Evolutionary conservation across 2,797 vertebrate genomes (phyloP).

Genomic region (Aeoliscus strigatus): DNA sequence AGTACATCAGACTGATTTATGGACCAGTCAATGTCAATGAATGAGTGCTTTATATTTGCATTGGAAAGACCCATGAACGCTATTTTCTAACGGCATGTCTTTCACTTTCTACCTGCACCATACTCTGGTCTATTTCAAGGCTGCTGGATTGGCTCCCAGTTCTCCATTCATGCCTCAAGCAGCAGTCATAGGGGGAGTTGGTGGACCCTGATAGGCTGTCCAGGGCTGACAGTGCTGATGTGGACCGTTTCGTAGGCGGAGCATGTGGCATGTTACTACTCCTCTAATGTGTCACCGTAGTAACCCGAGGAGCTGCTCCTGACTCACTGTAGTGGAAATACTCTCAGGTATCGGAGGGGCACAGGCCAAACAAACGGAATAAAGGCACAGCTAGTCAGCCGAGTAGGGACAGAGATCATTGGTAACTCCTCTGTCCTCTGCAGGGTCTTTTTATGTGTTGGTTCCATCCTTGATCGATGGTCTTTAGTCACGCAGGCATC

Average conservation of each 20-base stretch:
- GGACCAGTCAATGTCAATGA: slow-evolving; percentile 3
- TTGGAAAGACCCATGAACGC: background rate
- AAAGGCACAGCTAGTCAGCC: too few relatives aligned
- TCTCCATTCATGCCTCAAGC: slow-evolving; percentile 51
- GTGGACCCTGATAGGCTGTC: slow-evolving; percentile 64
- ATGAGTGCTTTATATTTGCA: background rate
- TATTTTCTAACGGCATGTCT: slow-evolving; percentile 6
- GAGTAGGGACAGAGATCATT: too few relatives aligned
- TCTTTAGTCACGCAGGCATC: too few relatives aligned
- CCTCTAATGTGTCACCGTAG: slow-evolving; percentile 14
- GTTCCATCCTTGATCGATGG: too few relatives aligned
- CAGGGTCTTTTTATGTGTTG: too few relatives aligned
- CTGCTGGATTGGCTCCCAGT: slow-evolving; percentile 62
- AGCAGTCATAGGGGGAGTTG: slow-evolving; percentile 55
- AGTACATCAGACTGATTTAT: slow-evolving; percentile 6
- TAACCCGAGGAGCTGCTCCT: slow-evolving; percentile 13
- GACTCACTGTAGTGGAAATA: slow-evolving; percentile 4
- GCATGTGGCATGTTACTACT: slow-evolving; percentile 14
- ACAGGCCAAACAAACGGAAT: too few relatives aligned
- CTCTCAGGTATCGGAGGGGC: too few relatives aligned
- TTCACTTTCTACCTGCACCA: slow-evolving; percentile 19
- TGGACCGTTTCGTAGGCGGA: slow-evolving; percentile 63
- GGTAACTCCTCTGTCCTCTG: too few relatives aligned
- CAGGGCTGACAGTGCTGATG: slow-evolving; percentile 66
- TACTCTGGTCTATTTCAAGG: slow-evolving; percentile 54